Evolutionary conservation across 2,113 vertebrate genomes (phyloP).

Genomic region (Nyctibius bracteatus): DNA sequence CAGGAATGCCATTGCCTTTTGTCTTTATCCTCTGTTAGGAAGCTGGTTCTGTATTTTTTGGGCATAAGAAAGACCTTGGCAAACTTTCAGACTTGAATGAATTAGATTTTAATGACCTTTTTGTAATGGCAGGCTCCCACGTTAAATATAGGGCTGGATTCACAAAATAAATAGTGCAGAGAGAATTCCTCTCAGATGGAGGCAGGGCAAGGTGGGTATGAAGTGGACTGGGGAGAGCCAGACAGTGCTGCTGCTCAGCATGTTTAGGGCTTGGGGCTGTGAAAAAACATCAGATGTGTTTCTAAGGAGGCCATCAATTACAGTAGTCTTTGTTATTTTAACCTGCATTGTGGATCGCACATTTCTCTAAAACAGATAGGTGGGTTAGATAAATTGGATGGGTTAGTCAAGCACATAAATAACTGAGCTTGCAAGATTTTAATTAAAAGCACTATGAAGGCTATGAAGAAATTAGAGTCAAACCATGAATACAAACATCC

Average conservation of each 20-base stretch:
- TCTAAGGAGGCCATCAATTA: background rate
- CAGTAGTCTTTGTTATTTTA: background rate
- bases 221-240: background rate
- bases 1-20: constrained; percentile 2
- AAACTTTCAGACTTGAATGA: background rate
- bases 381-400: background rate
- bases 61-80: background rate
- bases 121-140: background rate
- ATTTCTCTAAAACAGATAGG: background rate
- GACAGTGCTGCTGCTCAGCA: background rate
- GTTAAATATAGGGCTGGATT: background rate
- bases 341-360: background rate
- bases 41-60: background rate
- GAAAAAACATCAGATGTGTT: background rate
- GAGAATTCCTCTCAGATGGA: background rate
- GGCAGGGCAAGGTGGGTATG: background rate
- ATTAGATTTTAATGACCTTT: background rate
- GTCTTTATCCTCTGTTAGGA: background rate
- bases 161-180: background rate
- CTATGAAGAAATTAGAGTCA: background rate
- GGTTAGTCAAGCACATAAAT: background rate
- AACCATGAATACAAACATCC: background rate
- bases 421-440: background rate
- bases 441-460: background rate
- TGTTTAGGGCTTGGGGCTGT: background rate